Conservation (phyloP, 2,797 vertebrate genomes). For the Mus minutoides region DNA sequence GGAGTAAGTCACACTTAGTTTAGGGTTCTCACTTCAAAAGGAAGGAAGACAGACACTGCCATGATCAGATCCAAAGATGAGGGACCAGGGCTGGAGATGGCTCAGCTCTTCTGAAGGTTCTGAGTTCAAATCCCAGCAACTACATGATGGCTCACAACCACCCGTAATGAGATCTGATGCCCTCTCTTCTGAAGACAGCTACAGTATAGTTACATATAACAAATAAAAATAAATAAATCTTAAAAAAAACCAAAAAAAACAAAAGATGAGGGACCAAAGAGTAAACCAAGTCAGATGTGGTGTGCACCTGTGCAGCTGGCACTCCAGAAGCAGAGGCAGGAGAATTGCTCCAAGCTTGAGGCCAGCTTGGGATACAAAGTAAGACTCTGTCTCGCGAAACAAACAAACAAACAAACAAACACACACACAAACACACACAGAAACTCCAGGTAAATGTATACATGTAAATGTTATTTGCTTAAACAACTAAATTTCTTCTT, state of each 20-base stretch:
- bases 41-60: not conserved
- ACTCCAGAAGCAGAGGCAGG: not conserved
- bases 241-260: too few relatives aligned
- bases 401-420: not conserved
- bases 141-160: too few relatives aligned
- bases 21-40: constrained; percentile 21
- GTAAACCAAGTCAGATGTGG: not conserved
- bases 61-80: not conserved
- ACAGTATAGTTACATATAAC: too few relatives aligned
- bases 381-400: not conserved
- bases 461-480: constrained; percentile 7
- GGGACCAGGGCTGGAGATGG: not conserved
- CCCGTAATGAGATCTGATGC: too few relatives aligned
- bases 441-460: not conserved
- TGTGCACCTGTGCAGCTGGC: not conserved
- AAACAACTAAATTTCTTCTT: constrained; percentile 12
- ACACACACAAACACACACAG: too few relatives aligned
- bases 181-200: too few relatives aligned
- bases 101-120: too few relatives aligned
- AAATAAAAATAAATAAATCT: too few relatives aligned
- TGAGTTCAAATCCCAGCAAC: too few relatives aligned
- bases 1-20: constrained; percentile 2
- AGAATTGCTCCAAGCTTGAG: not conserved
- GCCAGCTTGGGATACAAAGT: not conserved
- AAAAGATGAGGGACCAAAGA: constrained; percentile 27